Base-by-base conservation (phyloP, 2,797 vertebrate genomes). In the Toxotes lorentzi region DNA sequence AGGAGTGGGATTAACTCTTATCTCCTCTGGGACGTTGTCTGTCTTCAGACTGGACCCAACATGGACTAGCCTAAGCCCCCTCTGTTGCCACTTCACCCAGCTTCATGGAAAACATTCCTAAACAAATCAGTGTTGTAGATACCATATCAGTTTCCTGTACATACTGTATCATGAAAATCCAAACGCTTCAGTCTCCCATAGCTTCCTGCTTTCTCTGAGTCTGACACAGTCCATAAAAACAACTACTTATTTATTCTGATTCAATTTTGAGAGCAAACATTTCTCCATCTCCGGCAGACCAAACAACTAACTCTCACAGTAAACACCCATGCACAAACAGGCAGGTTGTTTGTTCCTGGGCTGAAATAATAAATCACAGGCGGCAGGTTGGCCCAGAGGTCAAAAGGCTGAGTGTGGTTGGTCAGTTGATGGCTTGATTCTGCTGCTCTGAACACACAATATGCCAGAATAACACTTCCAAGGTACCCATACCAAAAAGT, bases 1-100 rank as follows among this genome's bases (percentile, higher is more conserved):
- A 90, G 79, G 75, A 72, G 73, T 72, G 58, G 86, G 90, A 93
- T 93, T 92, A 93, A 73, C 63, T 89, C 85, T 93, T 93, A 93
- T 94, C 91, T 90, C 77, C 70, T 19, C 81, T 70, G 73, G 84
- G 84, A 86, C 68, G 40, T 54, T 57, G 82, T 81, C 86, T 84
- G 88, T 88, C 83, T 90, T 83, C 82, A 57, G 75, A 66, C 76
- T 79, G 66, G 83, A 83, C 85, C 71, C 73, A 72, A 70, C 66
- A 75, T 74, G 79, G 84, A 85, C 82, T 79, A 48, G 32, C 85
- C 72, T 76, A 48, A 81, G 77, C 78, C 76, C 66, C 66, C 64
- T 32, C 83, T 67, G 87, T 60, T 87, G 75, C 84, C 82, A 83
- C 85, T 74, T 83, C 77, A 72, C 59, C 32, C 27, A 23, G 67